phyloP scores from a whole-genome alignment of 37 sponge, comb jelly and placozoan genomes.

The Cliona cf. orientalis region DNA sequence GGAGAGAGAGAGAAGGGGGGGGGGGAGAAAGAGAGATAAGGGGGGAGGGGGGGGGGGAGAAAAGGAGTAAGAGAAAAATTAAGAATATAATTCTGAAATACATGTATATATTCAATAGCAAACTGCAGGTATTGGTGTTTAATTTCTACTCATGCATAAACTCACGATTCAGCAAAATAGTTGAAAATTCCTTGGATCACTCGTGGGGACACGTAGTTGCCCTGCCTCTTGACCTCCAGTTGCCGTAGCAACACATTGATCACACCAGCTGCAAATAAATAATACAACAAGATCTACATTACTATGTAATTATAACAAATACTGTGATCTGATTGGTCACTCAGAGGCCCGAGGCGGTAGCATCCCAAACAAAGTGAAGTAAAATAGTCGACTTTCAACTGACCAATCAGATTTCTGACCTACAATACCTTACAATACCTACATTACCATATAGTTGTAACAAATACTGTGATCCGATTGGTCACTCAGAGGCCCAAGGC shows the following conservation, averaged over 20 bases:
- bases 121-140: not conserved
- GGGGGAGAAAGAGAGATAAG: not conserved
- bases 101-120: not conserved
- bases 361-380: not conserved
- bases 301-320: not conserved
- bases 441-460: too few species aligned
- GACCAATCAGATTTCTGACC: not conserved
- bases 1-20: constrained; percentile 11
- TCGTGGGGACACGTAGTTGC: constrained; percentile 70
- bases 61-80: not conserved
- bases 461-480: too few species aligned
- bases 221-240: constrained; percentile 67
- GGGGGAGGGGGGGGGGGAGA: constrained; percentile 3
- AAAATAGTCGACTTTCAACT: not conserved
- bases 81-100: not conserved
- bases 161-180: constrained; percentile 73
- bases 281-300: not conserved
- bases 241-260: constrained; percentile 68
- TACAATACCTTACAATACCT: not conserved
- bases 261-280: constrained; percentile 53
- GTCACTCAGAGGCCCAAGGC: too few species aligned
- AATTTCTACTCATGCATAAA: not conserved
- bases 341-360: too few species aligned
- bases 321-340: not conserved
- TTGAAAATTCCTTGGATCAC: constrained; percentile 77